phyloP scores from a whole-genome alignment of 2,888 invertebrate genomes.

The Cephus nigrinus region DNA sequence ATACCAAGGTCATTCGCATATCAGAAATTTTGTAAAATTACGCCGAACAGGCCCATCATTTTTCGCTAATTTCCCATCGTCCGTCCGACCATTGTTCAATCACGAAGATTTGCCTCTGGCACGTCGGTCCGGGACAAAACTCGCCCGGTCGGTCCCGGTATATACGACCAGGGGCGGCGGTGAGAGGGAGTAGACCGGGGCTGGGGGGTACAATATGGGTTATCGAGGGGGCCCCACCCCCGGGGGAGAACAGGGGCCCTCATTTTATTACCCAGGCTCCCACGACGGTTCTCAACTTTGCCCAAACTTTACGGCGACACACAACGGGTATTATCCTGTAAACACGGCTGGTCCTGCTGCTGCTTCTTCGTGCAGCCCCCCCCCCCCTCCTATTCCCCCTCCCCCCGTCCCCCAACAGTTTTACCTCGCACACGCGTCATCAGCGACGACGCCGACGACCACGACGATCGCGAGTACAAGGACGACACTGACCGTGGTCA shows the following conservation, averaged over 20 bases:
- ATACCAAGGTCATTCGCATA: slow-evolving; percentile 12
- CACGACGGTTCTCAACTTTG: slow-evolving; percentile 61
- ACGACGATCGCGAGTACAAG: background rate
- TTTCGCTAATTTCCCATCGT: slow-evolving; percentile 53
- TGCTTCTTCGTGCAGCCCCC: background rate
- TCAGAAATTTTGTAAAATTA: slow-evolving; percentile 52
- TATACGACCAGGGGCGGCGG: slow-evolving; percentile 64
- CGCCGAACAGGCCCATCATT: slow-evolving; percentile 48
- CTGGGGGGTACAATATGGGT: slow-evolving; percentile 29
- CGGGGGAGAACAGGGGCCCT: slow-evolving; percentile 64
- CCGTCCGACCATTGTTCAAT: slow-evolving; percentile 29
- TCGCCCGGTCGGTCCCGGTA: slow-evolving; percentile 59
- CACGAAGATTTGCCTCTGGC: slow-evolving; percentile 56
- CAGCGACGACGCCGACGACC: background rate
- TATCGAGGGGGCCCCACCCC: slow-evolving; percentile 56
- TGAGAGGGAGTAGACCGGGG: slow-evolving; percentile 34
- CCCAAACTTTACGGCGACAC: slow-evolving; percentile 23
- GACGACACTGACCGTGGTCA: slow-evolving; percentile 7
- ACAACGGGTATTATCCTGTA: slow-evolving; percentile 3
- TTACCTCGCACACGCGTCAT: background rate
- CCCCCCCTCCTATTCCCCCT: background rate
- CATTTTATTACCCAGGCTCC: slow-evolving; percentile 65
- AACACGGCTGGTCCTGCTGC: slow-evolving; percentile 10
- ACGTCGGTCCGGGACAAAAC: slow-evolving; percentile 57
- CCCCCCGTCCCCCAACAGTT: background rate